Percentiles rank a stretch among this genome's conserved stretches.
phyloP scores from a whole-genome alignment of 2,888 invertebrate genomes.

The Athetis lepigone region DNA sequence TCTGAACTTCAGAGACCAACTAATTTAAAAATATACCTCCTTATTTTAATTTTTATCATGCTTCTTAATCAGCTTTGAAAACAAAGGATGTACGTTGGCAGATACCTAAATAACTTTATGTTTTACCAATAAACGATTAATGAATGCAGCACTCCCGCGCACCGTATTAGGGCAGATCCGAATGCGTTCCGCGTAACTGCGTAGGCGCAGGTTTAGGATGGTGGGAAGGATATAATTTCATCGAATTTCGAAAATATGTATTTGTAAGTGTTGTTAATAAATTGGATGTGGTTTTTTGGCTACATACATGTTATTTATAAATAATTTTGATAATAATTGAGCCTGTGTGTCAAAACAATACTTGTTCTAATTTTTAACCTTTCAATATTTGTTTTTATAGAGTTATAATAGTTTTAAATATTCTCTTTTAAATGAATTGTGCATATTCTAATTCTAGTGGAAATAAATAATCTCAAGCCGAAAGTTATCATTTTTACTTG shows the following conservation, averaged over 20 bases:
- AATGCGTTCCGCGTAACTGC: conserved; percentile 69
- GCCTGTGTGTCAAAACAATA: neutral
- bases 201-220: conserved; percentile 78
- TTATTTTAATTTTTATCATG: neutral
- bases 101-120: neutral
- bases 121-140: conserved; percentile 41
- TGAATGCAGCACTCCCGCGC: conserved; percentile 69
- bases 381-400: too few species aligned
- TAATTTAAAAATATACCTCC: neutral
- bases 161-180: conserved; percentile 74
- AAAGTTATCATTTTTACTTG: too few species aligned
- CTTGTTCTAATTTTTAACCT: too few species aligned
- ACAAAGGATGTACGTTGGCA: conserved; percentile 31
- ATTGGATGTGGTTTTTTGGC: conserved; percentile 48
- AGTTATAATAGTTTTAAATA: too few species aligned
- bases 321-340: too few species aligned
- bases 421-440: too few species aligned
- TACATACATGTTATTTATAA: too few species aligned
- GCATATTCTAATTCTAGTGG: too few species aligned
- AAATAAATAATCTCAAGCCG: too few species aligned
- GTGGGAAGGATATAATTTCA: conserved; percentile 61
- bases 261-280: neutral
- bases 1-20: too few species aligned
- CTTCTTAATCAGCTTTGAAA: conserved; percentile 3
- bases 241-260: conserved; percentile 10